These are phyloP conservation scores for Euwallacea similis DNA, from an alignment of 1,140 invertebrate species.

Conservation along the genomic window DNA sequence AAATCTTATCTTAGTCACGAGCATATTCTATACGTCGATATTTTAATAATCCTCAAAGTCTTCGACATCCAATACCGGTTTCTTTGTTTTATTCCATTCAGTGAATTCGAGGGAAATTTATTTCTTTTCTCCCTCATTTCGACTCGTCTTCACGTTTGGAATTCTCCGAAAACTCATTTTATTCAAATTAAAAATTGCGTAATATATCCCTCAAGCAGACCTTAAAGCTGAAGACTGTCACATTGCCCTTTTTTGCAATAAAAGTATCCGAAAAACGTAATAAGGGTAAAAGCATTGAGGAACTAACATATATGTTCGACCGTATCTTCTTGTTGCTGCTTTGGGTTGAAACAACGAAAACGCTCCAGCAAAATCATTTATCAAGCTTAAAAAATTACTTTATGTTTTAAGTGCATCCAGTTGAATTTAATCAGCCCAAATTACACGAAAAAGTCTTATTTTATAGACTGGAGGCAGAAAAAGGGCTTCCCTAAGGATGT, in stretches of 20 bases:
- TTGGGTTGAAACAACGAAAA: not conserved
- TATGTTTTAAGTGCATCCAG: not conserved
- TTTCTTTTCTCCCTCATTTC: constrained; percentile 9
- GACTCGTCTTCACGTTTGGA: constrained; percentile 2
- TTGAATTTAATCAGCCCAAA: constrained; percentile 20
- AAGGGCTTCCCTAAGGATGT: constrained; percentile 37
- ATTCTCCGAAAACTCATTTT: constrained; percentile 14
- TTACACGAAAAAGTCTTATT: constrained; percentile 26
- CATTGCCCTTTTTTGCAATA: constrained; percentile 15
- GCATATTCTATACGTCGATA: no score
- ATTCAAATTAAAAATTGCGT: constrained; percentile 27
- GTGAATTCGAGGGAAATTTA: not conserved
- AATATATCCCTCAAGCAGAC: not conserved
- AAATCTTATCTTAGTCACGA: no score
- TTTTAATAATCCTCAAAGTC: no score
- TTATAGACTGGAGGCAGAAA: constrained; percentile 28
- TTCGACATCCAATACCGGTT: not conserved
- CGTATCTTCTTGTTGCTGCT: not conserved
- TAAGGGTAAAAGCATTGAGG: constrained; percentile 14
- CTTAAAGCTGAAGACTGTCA: constrained; percentile 15
- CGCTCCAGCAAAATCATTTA: constrained; percentile 1
- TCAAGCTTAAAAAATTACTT: constrained; percentile 13
- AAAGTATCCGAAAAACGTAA: constrained; percentile 23
- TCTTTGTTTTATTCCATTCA: constrained; percentile 1
- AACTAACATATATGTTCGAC: constrained; percentile 6